Conservation (phyloP, 2,888 invertebrate genomes). For the Onthophagus sagittarius region DNA sequence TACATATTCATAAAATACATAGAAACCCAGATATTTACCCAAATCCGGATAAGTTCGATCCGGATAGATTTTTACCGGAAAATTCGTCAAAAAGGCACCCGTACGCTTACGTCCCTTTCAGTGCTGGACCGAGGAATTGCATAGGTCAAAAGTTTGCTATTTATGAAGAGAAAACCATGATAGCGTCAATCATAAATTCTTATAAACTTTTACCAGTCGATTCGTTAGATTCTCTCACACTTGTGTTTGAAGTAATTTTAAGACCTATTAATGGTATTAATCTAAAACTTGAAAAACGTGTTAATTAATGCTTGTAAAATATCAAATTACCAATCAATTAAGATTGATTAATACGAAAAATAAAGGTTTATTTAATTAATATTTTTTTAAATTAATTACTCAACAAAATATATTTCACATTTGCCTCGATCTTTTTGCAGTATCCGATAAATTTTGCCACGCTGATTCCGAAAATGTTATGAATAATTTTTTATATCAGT, state of each 20-base stretch:
- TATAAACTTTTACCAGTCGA: constrained; percentile 13
- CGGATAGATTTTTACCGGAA: constrained; percentile 67
- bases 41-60: constrained; percentile 64
- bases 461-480: too few species aligned
- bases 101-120: constrained; percentile 59
- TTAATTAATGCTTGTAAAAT: background rate
- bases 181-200: constrained; percentile 8
- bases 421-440: too few species aligned
- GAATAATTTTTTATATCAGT: too few species aligned
- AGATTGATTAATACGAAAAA: too few species aligned
- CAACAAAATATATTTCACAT: too few species aligned
- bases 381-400: too few species aligned
- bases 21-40: constrained; percentile 60
- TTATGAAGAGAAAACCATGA: constrained; percentile 17
- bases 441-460: too few species aligned
- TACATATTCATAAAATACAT: constrained; percentile 50
- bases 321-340: too few species aligned
- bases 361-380: too few species aligned
- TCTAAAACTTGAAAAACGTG: background rate
- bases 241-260: background rate
- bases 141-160: constrained; percentile 41
- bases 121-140: constrained; percentile 58
- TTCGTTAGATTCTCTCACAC: background rate
- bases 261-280: constrained; percentile 12
- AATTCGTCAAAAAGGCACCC: constrained; percentile 66